phyloP scores from a whole-genome alignment of 2,888 invertebrate species.

The Lasioglossum figueresi region DNA sequence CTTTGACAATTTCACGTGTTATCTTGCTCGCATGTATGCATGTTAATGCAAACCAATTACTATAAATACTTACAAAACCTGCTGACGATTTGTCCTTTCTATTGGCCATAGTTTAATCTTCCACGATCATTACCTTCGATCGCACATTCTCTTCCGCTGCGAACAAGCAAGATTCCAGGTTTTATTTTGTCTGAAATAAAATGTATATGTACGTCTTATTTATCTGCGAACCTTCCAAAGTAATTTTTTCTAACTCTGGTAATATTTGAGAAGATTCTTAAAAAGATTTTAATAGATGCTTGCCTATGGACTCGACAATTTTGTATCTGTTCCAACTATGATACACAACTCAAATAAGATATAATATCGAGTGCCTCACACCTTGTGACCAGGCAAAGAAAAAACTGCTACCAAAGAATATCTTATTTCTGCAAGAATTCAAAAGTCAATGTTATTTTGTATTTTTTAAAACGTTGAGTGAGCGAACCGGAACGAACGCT shows the following conservation, averaged over 20 bases:
- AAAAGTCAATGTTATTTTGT: background rate
- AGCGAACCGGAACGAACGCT: background rate
- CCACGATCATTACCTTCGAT: conserved; percentile 62
- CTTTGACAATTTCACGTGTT: background rate
- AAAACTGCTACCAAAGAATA: background rate
- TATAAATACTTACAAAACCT: conserved; percentile 79
- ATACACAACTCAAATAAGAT: background rate
- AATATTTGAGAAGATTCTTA: background rate
- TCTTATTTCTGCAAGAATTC: background rate
- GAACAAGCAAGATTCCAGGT: background rate
- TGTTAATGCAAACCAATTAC: background rate
- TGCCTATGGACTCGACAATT: background rate
- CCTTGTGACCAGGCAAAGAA: background rate
- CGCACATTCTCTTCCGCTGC: conserved; percentile 61
- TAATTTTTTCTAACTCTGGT: background rate
- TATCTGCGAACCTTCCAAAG: background rate
- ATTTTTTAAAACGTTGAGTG: background rate
- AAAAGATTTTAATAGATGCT: background rate
- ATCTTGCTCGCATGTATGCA: background rate
- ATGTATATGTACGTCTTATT: background rate
- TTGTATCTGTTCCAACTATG: background rate
- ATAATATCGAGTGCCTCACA: background rate
- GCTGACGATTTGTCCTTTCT: conserved; percentile 79
- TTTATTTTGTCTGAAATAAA: background rate
- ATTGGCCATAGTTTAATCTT: conserved; percentile 75